Evolutionary conservation across 2,797 vertebrate genomes (phyloP).

Genomic region (Artibeus lituratus): DNA sequence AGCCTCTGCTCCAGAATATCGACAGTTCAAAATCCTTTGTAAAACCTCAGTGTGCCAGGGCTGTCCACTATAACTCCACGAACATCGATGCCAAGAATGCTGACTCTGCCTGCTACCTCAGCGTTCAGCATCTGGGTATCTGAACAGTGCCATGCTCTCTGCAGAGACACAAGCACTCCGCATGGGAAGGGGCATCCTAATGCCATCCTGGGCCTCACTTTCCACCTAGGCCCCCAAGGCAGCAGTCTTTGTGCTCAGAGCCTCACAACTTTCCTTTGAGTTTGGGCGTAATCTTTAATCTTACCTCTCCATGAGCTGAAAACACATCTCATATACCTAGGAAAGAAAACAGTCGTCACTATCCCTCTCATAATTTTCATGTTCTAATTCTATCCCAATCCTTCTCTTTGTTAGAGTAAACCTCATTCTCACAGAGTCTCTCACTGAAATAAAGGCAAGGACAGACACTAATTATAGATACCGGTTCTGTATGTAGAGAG

Average conservation of each 20-base stretch:
- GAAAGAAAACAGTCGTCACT: neutral
- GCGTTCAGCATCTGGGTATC: neutral
- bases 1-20: neutral
- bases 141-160: neutral
- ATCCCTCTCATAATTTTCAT: neutral
- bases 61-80: neutral
- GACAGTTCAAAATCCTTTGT: neutral
- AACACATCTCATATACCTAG: neutral
- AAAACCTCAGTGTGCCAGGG: neutral
- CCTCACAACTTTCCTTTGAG: neutral
- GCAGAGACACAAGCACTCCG: neutral
- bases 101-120: neutral
- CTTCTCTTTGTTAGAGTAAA: neutral
- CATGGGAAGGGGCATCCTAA: too few species aligned
- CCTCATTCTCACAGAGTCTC: neutral
- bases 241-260: neutral
- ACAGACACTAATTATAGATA: neutral
- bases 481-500: neutral
- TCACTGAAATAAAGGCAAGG: neutral
- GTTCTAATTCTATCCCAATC: neutral
- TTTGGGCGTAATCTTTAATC: neutral
- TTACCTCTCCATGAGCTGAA: neutral
- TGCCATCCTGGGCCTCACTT: neutral
- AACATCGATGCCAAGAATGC: neutral
- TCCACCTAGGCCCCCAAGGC: fast-evolving